A percentile compares a stretch with the other conserved stretches of the same genome.
These are phyloP conservation scores for Dasypus novemcinctus DNA, from an alignment of 2,113 vertebrate species.

Conservation along the genomic window DNA sequence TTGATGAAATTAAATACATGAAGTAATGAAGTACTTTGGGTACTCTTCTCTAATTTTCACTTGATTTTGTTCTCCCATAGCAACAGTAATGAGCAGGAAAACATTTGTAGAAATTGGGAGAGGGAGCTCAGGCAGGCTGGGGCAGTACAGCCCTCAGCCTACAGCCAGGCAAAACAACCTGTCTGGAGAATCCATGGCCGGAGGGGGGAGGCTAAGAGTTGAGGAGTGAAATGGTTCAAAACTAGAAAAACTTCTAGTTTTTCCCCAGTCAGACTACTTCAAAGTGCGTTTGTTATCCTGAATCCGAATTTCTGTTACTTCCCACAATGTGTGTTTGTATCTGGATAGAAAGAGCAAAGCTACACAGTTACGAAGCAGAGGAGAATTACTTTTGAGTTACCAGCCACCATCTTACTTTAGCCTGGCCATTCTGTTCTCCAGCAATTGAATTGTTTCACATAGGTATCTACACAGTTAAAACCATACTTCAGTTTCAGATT, in stretches of 20 bases:
- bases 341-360: neutral
- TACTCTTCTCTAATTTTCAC: neutral
- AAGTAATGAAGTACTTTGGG: constrained; percentile 44
- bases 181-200: neutral
- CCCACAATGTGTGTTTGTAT: neutral
- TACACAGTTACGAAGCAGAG: neutral
- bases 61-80: constrained; percentile 9
- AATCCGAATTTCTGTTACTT: constrained; percentile 2
- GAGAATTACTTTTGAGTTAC: neutral
- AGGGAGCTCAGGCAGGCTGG: neutral
- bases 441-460: neutral
- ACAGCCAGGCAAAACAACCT: neutral
- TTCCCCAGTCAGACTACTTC: neutral
- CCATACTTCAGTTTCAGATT: constrained; percentile 1
- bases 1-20: constrained; percentile 23
- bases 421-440: neutral
- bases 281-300: neutral
- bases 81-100: neutral
- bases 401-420: neutral
- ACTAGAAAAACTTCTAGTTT: neutral
- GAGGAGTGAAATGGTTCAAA: neutral
- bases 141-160: neutral
- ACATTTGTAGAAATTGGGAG: constrained; percentile 10
- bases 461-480: neutral
- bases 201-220: neutral